Base-by-base conservation (phyloP, 2,888 invertebrate species). In the Dryadula phaetusa region DNA sequence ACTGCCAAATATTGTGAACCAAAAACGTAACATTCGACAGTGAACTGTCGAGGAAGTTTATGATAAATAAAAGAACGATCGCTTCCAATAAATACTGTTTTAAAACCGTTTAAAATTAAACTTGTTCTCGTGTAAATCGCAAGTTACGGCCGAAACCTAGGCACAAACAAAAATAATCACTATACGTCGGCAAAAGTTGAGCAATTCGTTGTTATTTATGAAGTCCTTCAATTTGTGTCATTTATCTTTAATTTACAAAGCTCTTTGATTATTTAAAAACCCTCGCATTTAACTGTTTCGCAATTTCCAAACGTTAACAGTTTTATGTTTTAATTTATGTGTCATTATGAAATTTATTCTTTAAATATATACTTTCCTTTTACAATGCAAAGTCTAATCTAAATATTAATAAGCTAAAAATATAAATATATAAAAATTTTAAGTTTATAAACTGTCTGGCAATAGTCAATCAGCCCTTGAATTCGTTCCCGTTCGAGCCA, bases 361-460 rank as follows among this genome's bases (percentile, higher is more conserved):
- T 86, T 81, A 79, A n/a, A 12, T 76, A 80, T 82, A 87, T 82
- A 77, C 79, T 79, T 77, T 77, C 73, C 76, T 79, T 78, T 81
- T 79, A 81, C 79, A 77, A 78, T 74, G 77, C 75, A 75, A 75
- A 76, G 78, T 77, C 75, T 82, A 82, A 82, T 82, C 78, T 82
- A 76, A 85, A 84, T 87, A 86, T 88, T 80, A 88, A 88, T 88
- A 89, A 86, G 72, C 72, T 82, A 80, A 81, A 87, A 89, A 89
- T 88, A 89, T 85, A 82, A 73, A 53, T 77, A 75, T 76, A 83
- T 85, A 85, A 82, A 82, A 87, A 20, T 44, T 12, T 52, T 60
- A 60, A 46, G 18, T 60, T 60, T 14, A 18, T 7, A 28, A 14
- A 14, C 18, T 46, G 32, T 60, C 60, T 60, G 60, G 60, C 60